Evolutionary conservation across 1,140 invertebrate species (phyloP), one percentile per base, ranked within the genome.

Genomic region (Caenorhabditis inopinata): DNA sequence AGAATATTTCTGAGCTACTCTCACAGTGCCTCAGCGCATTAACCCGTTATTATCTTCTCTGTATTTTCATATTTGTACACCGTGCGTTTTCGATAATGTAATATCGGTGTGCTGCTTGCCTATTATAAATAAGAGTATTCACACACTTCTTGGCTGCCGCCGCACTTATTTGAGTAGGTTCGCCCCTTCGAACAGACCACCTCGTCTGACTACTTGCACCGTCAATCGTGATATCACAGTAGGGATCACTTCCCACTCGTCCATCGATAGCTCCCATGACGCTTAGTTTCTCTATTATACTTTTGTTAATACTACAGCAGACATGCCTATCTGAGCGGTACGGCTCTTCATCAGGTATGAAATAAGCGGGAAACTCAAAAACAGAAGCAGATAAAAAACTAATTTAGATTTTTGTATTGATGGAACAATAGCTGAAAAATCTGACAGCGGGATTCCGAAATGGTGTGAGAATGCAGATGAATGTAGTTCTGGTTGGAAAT

Each of bases 51-150:
- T 21, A 68, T 68, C 58, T 68, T 68, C 58, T 38, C 58, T 29
- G 58, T 12, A 68, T 29, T 68, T 68, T 68, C 58, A 68, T 68
- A 68, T 68, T 68, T 68, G 58, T 68, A 68, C 25, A 68, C 58
- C 58, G 58, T 68, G 58, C 32, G 58, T 68, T 38, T 68, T 68
- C 58, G 58, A 38, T 68, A 68, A 68, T 68, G 58, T 68, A 68
- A 68, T 38, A 68, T 58, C 51, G 51, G 51, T 58, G 58, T 38
- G 32, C 14, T 7, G 14, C 6, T 5, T 42, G 6, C 14, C 58
- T 68, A 68, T 68, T 68, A 68, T 68, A 68, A 68, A 68, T 68
- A 68, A 38, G 32, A 21, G 32, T 68, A 68, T 68, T 68, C 58
- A 38, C 58, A 35, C 58, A 18, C 29, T 23, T n/a, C 32, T 42